phyloP scores from a whole-genome alignment of 2,888 invertebrate genomes.

The Plebejus melissa region DNA sequence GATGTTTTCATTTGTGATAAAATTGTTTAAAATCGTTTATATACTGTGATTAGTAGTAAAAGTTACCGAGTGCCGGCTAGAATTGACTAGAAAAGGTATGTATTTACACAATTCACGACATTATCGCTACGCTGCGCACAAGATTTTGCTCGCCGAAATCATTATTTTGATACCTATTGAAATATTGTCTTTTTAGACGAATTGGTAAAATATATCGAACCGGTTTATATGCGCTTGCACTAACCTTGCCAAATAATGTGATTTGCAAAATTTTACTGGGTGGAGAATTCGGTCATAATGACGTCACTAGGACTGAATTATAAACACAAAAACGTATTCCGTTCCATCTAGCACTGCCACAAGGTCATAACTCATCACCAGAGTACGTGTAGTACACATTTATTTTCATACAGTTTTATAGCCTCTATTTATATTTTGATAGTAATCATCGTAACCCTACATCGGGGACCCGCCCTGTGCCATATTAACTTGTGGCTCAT shows the following conservation, averaged over 20 bases:
- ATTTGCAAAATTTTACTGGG: slow-evolving; percentile 47
- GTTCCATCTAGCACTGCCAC: slow-evolving; percentile 63
- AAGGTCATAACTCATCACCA: slow-evolving; percentile 66
- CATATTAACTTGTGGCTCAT: slow-evolving; percentile 30
- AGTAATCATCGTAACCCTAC: slow-evolving; percentile 46
- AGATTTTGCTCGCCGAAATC: slow-evolving; percentile 48
- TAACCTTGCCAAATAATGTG: slow-evolving; percentile 38
- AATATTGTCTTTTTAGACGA: background rate
- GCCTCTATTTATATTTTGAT: slow-evolving; percentile 64
- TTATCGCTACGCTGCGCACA: slow-evolving; percentile 51
- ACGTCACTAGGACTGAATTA: slow-evolving; percentile 73
- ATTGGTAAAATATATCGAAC: background rate
- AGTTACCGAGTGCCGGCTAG: slow-evolving; percentile 43
- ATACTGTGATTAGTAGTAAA: slow-evolving; percentile 40
- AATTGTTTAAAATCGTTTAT: slow-evolving; percentile 42
- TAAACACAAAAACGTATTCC: slow-evolving; percentile 66
- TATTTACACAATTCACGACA: slow-evolving; percentile 61
- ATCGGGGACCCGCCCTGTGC: slow-evolving; percentile 62
- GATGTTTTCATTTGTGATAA: slow-evolving; percentile 49
- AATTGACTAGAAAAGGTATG: slow-evolving; percentile 56
- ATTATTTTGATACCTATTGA: slow-evolving; percentile 32
- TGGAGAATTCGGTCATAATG: slow-evolving; percentile 65
- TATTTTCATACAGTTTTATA: slow-evolving; percentile 59
- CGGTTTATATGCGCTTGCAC: slow-evolving; percentile 9
- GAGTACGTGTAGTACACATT: slow-evolving; percentile 61